These are phyloP conservation scores for Xiphorhynchus erythropygius DNA, from an alignment of 2,797 vertebrate genomes.

Conservation along the genomic window DNA sequence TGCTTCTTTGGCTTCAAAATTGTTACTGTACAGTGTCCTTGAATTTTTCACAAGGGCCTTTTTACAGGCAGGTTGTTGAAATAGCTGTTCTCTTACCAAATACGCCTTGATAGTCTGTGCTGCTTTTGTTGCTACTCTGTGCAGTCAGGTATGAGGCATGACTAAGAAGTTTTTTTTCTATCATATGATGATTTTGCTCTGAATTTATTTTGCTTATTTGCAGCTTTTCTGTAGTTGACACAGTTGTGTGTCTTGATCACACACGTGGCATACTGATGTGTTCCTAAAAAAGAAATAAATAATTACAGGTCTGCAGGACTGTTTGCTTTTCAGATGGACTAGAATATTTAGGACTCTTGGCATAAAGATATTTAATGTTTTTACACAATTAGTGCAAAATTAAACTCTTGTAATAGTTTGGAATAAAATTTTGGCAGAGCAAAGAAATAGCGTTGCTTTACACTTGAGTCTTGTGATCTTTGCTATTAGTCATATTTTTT, in stretches of 20 bases:
- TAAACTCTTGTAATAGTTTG: neutral
- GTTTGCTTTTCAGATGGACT: neutral
- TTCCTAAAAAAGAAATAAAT: neutral
- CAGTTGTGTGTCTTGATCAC: neutral
- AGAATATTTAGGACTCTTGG: neutral
- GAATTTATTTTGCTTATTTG: neutral
- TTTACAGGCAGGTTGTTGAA: neutral
- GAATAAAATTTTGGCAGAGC: neutral
- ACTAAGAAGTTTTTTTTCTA: neutral
- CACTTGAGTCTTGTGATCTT: neutral
- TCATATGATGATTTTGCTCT: neutral
- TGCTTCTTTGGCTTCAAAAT: neutral
- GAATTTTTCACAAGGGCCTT: neutral
- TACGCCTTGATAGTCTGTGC: neutral
- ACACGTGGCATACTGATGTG: neutral
- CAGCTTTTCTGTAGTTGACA: neutral
- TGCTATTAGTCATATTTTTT: neutral
- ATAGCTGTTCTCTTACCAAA: rapidly evolving
- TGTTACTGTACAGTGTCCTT: neutral
- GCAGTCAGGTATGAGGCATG: neutral
- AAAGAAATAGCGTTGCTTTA: neutral
- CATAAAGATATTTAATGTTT: neutral
- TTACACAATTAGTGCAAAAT: neutral
- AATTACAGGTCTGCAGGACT: neutral
- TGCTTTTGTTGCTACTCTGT: neutral